phyloP scores from a whole-genome alignment of 2,888 invertebrate species.

The Euzetes globulus region DNA sequence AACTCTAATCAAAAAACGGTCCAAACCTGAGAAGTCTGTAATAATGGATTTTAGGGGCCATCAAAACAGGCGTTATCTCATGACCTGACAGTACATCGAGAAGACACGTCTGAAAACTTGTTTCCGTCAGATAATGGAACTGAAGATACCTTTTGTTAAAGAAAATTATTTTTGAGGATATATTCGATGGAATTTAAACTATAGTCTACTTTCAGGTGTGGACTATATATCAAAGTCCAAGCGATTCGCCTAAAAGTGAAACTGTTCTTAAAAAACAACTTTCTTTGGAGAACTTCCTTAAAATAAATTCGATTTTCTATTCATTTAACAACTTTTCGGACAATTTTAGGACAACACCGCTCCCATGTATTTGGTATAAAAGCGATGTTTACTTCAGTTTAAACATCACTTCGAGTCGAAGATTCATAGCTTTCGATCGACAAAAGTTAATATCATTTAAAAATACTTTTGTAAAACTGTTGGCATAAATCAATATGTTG shows the following conservation, averaged over 20 bases:
- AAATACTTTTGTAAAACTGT: not conserved
- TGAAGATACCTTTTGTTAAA: not conserved
- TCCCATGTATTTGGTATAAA: not conserved
- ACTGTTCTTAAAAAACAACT: slow-evolving; percentile 8
- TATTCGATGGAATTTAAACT: not conserved
- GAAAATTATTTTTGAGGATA: not conserved
- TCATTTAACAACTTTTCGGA: not conserved
- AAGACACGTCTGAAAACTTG: not conserved
- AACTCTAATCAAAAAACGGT: too few relatives aligned
- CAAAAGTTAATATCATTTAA: too few relatives aligned
- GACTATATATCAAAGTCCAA: not conserved
- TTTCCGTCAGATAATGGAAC: not conserved
- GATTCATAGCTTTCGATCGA: not conserved
- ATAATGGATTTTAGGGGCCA: not conserved
- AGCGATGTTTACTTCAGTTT: not conserved
- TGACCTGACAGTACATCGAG: not conserved
- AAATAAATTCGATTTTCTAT: not conserved
- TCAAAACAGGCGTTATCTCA: not conserved
- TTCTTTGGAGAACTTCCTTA: not conserved
- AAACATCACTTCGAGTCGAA: not conserved
- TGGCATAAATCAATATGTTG: not conserved
- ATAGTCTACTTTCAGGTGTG: not conserved
- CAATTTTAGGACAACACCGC: slow-evolving; percentile 12
- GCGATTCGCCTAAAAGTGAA: slow-evolving; percentile 7
- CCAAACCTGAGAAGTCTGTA: too few relatives aligned